Evolutionary conservation across 2,797 vertebrate genomes (phyloP).

Genomic region (Cottoperca gobio): DNA sequence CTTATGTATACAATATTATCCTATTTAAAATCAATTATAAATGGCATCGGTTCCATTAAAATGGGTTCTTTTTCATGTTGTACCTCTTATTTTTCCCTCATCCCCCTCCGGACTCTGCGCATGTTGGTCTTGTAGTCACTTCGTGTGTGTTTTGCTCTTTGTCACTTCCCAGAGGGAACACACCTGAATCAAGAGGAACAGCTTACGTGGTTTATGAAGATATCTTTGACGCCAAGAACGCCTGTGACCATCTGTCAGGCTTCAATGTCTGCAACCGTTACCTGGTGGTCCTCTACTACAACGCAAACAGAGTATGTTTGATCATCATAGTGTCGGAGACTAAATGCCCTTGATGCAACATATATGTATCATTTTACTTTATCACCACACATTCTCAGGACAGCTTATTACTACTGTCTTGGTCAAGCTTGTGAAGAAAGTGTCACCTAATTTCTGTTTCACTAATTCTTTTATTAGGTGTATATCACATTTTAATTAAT

Average conservation of each 20-base stretch:
- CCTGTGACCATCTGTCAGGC: slow-evolving; percentile 97
- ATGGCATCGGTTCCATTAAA: not conserved
- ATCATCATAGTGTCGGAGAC: not conserved
- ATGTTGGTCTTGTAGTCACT: not conserved
- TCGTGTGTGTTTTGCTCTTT: not conserved
- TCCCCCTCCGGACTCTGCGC: not conserved
- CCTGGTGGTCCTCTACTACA: slow-evolving; percentile 97
- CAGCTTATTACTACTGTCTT: too few relatives aligned
- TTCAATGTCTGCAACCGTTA: slow-evolving; percentile 99
- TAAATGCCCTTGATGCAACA: too few relatives aligned
- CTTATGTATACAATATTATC: not conserved
- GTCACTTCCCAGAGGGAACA: slow-evolving; percentile 89
- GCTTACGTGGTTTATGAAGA: slow-evolving; percentile 99
- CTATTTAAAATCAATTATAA: not conserved
- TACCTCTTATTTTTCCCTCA: not conserved
- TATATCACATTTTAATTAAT: too few relatives aligned
- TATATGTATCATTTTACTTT: too few relatives aligned
- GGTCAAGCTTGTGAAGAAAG: too few relatives aligned
- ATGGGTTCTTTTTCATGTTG: not conserved
- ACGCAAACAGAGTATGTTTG: slow-evolving; percentile 93
- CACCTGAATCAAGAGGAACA: slow-evolving; percentile 95
- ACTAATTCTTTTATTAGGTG: too few relatives aligned
- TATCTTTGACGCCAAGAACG: slow-evolving; percentile 98
- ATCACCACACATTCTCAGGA: too few relatives aligned
- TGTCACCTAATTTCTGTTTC: too few relatives aligned